phyloP scores from a whole-genome alignment of 2,888 invertebrate genomes.

The Volucella inanis region DNA sequence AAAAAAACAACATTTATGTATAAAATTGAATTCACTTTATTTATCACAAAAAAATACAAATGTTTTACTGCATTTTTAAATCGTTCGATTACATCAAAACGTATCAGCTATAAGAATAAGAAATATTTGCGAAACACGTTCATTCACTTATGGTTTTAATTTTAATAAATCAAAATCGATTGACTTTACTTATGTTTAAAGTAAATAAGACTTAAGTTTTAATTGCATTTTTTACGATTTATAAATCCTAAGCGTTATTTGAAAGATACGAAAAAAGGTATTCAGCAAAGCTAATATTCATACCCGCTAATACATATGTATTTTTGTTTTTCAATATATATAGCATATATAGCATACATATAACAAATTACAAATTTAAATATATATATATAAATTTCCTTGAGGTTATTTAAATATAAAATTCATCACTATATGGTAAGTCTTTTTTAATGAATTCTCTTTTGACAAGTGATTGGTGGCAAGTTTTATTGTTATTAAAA shows the following conservation, averaged over 20 bases:
- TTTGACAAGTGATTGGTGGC: slow-evolving; percentile 37
- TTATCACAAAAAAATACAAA: slow-evolving; percentile 68
- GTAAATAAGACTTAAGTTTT: slow-evolving; percentile 27
- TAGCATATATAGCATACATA: slow-evolving; percentile 9
- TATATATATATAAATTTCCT: background rate
- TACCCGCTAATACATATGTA: slow-evolving; percentile 2
- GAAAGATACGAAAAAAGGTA: slow-evolving; percentile 6
- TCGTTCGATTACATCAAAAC: slow-evolving; percentile 63
- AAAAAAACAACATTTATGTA: slow-evolving; percentile 9
- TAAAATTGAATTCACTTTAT: slow-evolving; percentile 66
- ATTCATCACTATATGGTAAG: slow-evolving; percentile 19
- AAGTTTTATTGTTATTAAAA: slow-evolving; percentile 34
- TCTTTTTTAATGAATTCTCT: slow-evolving; percentile 25
- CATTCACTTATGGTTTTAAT: slow-evolving; percentile 5
- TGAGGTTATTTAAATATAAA: slow-evolving; percentile 17
- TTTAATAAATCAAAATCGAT: slow-evolving; percentile 34
- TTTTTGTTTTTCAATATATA: slow-evolving; percentile 17
- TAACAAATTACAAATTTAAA: slow-evolving; percentile 12
- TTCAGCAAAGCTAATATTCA: slow-evolving; percentile 7
- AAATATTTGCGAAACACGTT: slow-evolving; percentile 18
- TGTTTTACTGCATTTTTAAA: slow-evolving; percentile 42
- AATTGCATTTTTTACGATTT: slow-evolving; percentile 24
- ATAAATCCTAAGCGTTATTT: slow-evolving; percentile 15
- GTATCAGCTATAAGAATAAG: slow-evolving; percentile 31
- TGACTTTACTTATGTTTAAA: slow-evolving; percentile 31